Evolutionary conservation across 2,888 invertebrate species (phyloP), one percentile per base, ranked within the genome.

Genomic region (Drosophila meridiana): DNA sequence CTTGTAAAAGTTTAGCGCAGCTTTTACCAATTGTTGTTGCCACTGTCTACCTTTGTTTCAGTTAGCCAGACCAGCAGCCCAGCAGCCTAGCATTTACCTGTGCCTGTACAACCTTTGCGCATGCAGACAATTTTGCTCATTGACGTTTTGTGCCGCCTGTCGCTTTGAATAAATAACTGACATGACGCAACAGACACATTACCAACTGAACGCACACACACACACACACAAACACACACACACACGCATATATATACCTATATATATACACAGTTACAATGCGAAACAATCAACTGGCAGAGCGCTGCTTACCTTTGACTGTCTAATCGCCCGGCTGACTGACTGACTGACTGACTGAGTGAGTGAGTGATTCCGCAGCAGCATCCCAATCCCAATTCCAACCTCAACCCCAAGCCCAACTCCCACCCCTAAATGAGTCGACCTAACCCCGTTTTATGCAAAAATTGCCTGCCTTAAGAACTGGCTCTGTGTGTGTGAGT

Each of bases 131-230:
- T 82, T 82, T 83, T 67, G 80, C 78, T 78, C 87, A 90, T 89
- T 91, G 92, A 91, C 89, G 82, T 91, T 91, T 91, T 89, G 79
- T 81, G 90, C 90, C 86, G 89, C 73, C 89, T 92, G 92, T 91
- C 90, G 77, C 76, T 86, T 90, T 87, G 82, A 87, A 86, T 89
- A 88, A 86, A 89, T 87, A 86, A 90, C 83, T 87, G 84, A 87
- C 90, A 86, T 82, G 82, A 76, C 80, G 87, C 80, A 78, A 82
- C 85, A 83, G 88, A 88, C 89, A 86, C 88, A 86, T 86, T 86
- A 80, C 77, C 78, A 61, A 52, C 67, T 57, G 65, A 67, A 66
- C 63, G 68, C 57, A 71, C n/a, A 64, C 55, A 73, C 8, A 47
- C 11, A 57, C 30, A 58, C 32, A 59, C 36, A 36, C 28, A 69